A percentile compares a stretch with the other conserved stretches of the same genome.
Evolutionary conservation across 1,140 invertebrate genomes (phyloP).

Genomic region (Chironomus striatipennis): DNA sequence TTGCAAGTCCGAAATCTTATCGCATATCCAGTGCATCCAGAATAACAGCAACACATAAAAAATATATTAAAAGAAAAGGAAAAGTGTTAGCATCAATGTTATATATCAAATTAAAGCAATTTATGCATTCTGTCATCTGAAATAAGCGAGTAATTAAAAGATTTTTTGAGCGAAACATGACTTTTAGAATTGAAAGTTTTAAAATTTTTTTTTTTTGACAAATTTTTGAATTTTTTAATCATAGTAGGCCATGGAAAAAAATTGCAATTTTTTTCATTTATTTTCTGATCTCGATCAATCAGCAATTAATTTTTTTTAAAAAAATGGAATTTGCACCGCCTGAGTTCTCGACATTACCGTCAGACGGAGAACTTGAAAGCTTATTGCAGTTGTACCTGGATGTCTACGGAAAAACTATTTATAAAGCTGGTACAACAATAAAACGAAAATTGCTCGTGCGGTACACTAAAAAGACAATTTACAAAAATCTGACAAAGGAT

Average conservation of each 20-base stretch:
- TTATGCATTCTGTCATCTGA: too few species aligned
- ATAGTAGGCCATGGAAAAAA: background rate
- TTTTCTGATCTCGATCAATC: too few species aligned
- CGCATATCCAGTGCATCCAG: background rate
- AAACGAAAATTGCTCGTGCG: background rate
- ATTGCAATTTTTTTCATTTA: too few species aligned
- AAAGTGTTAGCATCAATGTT: too few species aligned
- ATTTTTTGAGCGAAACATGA: too few species aligned
- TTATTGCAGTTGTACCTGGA: background rate
- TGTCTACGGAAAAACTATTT: background rate
- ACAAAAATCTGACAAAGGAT: background rate
- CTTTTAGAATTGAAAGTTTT: too few species aligned
- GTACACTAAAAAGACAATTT: background rate
- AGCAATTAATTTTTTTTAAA: too few species aligned
- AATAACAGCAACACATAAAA: constrained; percentile 35
- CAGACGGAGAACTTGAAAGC: background rate
- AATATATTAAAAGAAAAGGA: too few species aligned
- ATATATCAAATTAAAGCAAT: too few species aligned
- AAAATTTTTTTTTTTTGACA: background rate
- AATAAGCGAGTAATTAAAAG: too few species aligned
- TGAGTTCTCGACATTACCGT: background rate
- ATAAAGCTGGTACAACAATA: background rate
- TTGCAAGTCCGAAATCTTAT: constrained; percentile 97
- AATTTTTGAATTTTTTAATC: background rate
- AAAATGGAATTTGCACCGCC: background rate